Base-by-base conservation (phyloP, 2,888 invertebrate genomes). In the Metalampra italica region DNA sequence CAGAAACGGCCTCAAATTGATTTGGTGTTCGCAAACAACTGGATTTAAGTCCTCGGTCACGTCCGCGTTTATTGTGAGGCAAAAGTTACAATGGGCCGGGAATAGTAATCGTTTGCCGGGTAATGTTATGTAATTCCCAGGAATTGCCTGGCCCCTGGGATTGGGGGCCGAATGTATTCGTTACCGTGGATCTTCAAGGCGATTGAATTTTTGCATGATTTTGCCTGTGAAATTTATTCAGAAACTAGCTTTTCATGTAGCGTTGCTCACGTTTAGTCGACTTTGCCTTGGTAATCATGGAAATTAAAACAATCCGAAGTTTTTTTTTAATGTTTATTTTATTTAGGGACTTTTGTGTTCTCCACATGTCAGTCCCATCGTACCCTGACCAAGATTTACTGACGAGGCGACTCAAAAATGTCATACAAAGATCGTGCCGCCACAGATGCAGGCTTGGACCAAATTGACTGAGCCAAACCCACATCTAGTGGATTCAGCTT, bases 11-110 rank as follows among this genome's bases (percentile, higher is more conserved):
- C 62, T 69, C 71, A 81, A 82, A 84, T 82, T 84, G 83, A 82
- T 82, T 83, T 77, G 76, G 73, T 78, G 66, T 62, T 66, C 64
- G 66, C 71, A 70, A 82, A 80, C 72, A 68, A 68, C 62, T 66
- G 60, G 76, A 82, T 86, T 85, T 82, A 80, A 74, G 68, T 66
- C 66, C 69, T 71, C 46, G 62, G 78, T 80, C 87, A 87, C 86
- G 86, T 82, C 50, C 70, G 55, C 60, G 70, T 82, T 84, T 84
- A 85, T 82, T 82, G 81, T 81, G 78, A 75, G 75, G 75, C 75
- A 76, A 77, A 82, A 82, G 83, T 83, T 83, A 82, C 79, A 82
- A 46, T 41, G 64, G 62, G 61, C 55, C 60, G 57, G 53, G 75
- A 68, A 68, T 64, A 60, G 80, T 78, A 82, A 80, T 79, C 73